phyloP scores from a whole-genome alignment of 2,113 vertebrate genomes.

The Aythya baeri region DNA sequence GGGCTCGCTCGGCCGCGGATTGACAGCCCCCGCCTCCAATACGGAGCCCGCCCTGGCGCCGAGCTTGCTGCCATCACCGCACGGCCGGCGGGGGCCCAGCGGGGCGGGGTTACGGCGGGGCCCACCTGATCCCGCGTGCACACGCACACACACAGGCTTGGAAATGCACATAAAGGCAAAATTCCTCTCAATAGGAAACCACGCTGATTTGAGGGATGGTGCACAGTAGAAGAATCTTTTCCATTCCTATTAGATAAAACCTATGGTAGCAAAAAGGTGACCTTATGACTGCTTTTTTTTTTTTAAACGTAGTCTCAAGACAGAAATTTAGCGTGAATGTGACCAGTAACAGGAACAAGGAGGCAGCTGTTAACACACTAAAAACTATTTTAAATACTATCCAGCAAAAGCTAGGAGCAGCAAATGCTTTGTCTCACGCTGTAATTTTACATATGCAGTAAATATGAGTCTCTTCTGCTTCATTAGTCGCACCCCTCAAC shows the following conservation, averaged over 20 bases:
- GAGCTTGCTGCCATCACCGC: background rate
- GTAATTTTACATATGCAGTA: background rate
- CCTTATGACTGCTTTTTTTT: background rate
- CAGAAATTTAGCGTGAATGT: background rate
- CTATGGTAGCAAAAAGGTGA: background rate
- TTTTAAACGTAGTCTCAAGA: background rate
- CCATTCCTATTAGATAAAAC: background rate
- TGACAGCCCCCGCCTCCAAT: slow-evolving; percentile 73
- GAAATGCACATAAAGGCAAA: background rate
- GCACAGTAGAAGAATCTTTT: background rate
- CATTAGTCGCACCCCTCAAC: background rate
- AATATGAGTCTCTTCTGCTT: background rate
- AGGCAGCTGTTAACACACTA: background rate
- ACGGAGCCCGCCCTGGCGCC: background rate
- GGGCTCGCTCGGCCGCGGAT: slow-evolving; percentile 42
- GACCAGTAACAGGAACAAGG: background rate
- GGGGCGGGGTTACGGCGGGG: slow-evolving; percentile 48
- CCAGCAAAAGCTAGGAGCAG: background rate
- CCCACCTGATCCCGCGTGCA: slow-evolving; percentile 63
- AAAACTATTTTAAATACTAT: background rate
- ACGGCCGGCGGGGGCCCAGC: slow-evolving; percentile 35
- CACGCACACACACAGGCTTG: background rate
- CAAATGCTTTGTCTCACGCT: background rate
- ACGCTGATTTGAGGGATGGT: background rate
- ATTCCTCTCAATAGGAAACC: background rate